Base-by-base conservation (phyloP, 2,797 vertebrate genomes). In the Catharus ustulatus region DNA sequence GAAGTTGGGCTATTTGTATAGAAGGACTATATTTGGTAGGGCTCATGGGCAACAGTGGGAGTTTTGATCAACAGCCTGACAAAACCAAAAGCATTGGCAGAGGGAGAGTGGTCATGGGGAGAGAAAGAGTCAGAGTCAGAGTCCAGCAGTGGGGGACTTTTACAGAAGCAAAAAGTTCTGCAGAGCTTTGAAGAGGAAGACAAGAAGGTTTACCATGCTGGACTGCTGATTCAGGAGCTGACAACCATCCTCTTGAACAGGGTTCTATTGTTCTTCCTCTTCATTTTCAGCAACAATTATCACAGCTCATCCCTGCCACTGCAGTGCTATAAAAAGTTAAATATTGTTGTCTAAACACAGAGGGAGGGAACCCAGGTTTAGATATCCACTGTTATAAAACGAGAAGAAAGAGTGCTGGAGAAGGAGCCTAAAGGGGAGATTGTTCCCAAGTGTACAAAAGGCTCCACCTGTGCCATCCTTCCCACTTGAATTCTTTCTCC, bases 321-420 rank as follows among this genome's bases (percentile, higher is more conserved):
- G 82, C 54, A 69, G 75, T 62, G 66, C 81, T 91, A 66, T 93
- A 88, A 86, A 89, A 95, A 89, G 57, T 66, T 89, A 87, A 94
- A 83, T 72, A 80, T 64, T 80, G 23, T 85, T 89, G 75, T 78
- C 76, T 72, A 91, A 94, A 95, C 61, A 82, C 46, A 72, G 84
- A 95, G 34, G 17, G 40, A 88, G 54, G 14, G 24, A 93, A 87
- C 29, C 38, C 43, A 68, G 51, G 36, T 84, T 89, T 90, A 69
- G 81, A 83, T 92, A 92, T 71, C 54, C 46, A 38, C 30, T 30
- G 36, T 64, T 90, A 66, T 8, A 84, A 84, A 87, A 63, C 17
- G 55, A 59, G n/a, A 38, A 83, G 64, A 94, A 87, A n/a, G 12
- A 10, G 23, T 43, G 29, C 69, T 63, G 79, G 40, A 51, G 26